These are phyloP conservation scores for Manis javanica DNA, from an alignment of 2,797 vertebrate species.

Conservation along the genomic window DNA sequence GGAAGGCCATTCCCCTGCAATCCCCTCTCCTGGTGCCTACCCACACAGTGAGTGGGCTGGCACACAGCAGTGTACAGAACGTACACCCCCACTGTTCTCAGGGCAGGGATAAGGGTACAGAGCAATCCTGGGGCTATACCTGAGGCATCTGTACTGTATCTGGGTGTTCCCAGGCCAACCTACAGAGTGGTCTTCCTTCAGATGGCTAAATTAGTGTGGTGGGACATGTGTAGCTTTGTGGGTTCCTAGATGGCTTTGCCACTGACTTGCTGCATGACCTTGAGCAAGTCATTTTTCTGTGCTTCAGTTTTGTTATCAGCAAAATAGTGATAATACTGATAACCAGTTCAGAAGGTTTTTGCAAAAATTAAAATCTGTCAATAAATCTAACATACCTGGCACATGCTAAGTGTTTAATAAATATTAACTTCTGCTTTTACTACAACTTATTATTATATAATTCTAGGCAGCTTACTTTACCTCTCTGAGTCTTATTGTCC, in stretches of 20 bases:
- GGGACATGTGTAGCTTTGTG: neutral
- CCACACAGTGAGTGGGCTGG: neutral
- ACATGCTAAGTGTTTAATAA: neutral
- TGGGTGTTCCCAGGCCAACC: neutral
- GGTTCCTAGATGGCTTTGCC: neutral
- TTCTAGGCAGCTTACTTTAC: neutral
- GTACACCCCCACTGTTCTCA: neutral
- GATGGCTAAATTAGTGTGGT: neutral
- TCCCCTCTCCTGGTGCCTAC: neutral
- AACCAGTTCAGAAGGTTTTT: neutral
- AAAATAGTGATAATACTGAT: neutral
- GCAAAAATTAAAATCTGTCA: neutral
- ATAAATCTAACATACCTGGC: neutral
- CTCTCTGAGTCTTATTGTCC: conserved; percentile 4
- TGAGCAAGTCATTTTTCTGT: neutral
- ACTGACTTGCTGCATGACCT: neutral
- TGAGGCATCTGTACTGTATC: neutral
- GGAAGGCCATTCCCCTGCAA: neutral
- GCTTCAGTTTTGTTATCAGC: neutral
- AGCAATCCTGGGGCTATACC: neutral
- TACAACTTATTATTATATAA: neutral
- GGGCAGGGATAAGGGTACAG: neutral
- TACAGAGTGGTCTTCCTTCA: neutral
- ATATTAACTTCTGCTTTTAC: conserved; percentile 24
- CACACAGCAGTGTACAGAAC: neutral